Evolutionary conservation across 2,888 invertebrate species (phyloP), one percentile per base, ranked within the genome.

Genomic region (Eilema griseolum): DNA sequence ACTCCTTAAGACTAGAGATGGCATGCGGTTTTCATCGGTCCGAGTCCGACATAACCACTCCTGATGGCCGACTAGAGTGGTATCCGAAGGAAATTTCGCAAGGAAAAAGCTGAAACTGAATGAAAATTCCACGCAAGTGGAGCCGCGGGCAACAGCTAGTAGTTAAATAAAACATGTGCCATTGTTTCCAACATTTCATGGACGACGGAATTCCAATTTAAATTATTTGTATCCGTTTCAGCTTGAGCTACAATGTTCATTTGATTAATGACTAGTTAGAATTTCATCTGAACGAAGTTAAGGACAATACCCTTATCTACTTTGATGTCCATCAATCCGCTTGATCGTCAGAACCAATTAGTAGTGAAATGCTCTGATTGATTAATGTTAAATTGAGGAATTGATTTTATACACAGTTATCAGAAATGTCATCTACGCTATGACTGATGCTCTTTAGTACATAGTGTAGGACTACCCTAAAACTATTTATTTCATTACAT

Each of bases 301-400:
- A 71, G 64, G 67, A 76, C 65, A n/a, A 46, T 67, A 80, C 81
- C 73, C 73, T 80, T 72, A 65, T 75, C 72, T 61, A 67, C 67
- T 79, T 77, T 79, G 68, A 72, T 67, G 70, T 70, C 68, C 67
- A 75, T 77, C 74, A 71, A 31, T 70, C 31, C 69, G 61, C 76
- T 74, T 70, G 76, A 69, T 31, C 66, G 79, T 74, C 75, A 69
- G 62, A 75, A 71, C 60, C 69, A 77, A 77, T 81, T 75, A 78
- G 31, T 31, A 52, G 12, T n/a, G 28, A 69, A 61, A 68, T 24
- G 65, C 28, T 61, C 69, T n/a, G 26, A 37, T 24, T 61, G 24
- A 33, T 37, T 37, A 23, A 37, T n/a, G 23, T 31, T 23, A 33
- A 14, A 33, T 61, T 61, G 12, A n/a, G 33, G 23, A 11, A 61